These are phyloP conservation scores for Solen grandis DNA, from an alignment of 1,140 invertebrate genomes.

Conservation along the genomic window DNA sequence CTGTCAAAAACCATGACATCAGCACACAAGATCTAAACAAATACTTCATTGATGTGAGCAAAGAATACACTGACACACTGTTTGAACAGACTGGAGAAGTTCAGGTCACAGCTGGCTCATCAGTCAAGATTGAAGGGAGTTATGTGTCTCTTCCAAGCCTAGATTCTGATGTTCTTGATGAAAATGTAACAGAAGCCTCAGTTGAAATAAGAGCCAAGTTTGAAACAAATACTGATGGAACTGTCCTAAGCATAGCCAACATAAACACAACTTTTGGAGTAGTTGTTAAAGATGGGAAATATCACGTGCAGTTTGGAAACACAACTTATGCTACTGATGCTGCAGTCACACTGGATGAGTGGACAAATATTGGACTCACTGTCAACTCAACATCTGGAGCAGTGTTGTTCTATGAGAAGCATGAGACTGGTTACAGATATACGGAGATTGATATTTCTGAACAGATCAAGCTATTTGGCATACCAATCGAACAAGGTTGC, in stretches of 20 bases:
- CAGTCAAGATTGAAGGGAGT: constrained; percentile 24
- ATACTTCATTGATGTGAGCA: constrained; percentile 9
- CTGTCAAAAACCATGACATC: constrained; percentile 7
- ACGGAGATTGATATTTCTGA: constrained; percentile 41
- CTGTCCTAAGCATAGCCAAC: constrained; percentile 40
- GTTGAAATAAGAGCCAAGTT: constrained; percentile 42
- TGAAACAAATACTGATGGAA: constrained; percentile 34
- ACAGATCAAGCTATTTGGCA: constrained; percentile 19
- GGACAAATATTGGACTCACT: constrained; percentile 49
- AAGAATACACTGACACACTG: constrained; percentile 25
- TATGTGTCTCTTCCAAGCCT: constrained; percentile 26
- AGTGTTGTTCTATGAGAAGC: constrained; percentile 49
- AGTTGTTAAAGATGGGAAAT: constrained; percentile 30
- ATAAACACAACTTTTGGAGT: constrained; percentile 44
- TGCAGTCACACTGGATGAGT: constrained; percentile 32
- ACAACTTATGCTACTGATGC: constrained; percentile 27
- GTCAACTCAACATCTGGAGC: constrained; percentile 31
- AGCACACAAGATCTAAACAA: constrained; percentile 21
- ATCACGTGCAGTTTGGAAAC: constrained; percentile 41
- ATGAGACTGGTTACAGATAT: constrained; percentile 43
- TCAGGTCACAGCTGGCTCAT: constrained; percentile 38
- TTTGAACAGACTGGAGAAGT: constrained; percentile 28
- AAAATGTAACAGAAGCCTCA: constrained; percentile 35
- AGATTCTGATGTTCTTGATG: constrained; percentile 15
- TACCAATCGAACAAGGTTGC: constrained; percentile 7